Percentiles rank a stretch among this genome's conserved stretches.
These are phyloP conservation scores for Fopius arisanus DNA, from an alignment of 1,140 invertebrate species.

Conservation along the genomic window DNA sequence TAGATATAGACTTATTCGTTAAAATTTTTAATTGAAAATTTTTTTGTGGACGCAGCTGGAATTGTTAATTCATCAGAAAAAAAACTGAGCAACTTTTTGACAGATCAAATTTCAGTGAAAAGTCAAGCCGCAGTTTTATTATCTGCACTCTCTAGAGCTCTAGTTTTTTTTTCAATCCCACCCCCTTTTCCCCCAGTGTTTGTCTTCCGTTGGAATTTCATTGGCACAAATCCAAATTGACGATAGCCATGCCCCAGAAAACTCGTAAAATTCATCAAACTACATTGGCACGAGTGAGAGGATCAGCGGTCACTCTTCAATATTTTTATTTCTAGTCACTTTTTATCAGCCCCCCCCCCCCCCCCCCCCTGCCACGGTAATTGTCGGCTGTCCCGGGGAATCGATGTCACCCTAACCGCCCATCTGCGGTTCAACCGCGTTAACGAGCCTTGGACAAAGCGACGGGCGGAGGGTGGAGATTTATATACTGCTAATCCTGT, in stretches of 20 bases:
- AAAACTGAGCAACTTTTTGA: not conserved
- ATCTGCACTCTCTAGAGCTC: not conserved
- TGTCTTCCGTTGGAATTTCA: slow-evolving; percentile 33
- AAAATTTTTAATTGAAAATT: no score
- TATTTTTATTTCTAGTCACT: not conserved
- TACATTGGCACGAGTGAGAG: not conserved
- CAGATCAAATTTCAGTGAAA: not conserved
- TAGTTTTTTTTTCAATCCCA: not conserved
- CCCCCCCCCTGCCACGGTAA: not conserved
- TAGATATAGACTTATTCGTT: no score
- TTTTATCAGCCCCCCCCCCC: not conserved
- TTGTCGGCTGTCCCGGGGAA: not conserved
- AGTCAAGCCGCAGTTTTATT: not conserved
- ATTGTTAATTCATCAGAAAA: not conserved
- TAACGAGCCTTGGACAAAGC: not conserved
- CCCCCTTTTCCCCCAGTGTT: not conserved
- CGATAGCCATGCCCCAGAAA: not conserved
- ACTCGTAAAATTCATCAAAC: not conserved
- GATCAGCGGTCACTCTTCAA: not conserved
- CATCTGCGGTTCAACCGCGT: not conserved
- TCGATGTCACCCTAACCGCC: slow-evolving; percentile 7
- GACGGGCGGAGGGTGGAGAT: not conserved
- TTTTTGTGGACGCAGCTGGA: no score
- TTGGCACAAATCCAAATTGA: slow-evolving; percentile 37
- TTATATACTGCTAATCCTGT: slow-evolving; percentile 5